These are phyloP conservation scores for Puffinus mauretanicus DNA, from an alignment of 2,113 vertebrate species.

Conservation along the genomic window DNA sequence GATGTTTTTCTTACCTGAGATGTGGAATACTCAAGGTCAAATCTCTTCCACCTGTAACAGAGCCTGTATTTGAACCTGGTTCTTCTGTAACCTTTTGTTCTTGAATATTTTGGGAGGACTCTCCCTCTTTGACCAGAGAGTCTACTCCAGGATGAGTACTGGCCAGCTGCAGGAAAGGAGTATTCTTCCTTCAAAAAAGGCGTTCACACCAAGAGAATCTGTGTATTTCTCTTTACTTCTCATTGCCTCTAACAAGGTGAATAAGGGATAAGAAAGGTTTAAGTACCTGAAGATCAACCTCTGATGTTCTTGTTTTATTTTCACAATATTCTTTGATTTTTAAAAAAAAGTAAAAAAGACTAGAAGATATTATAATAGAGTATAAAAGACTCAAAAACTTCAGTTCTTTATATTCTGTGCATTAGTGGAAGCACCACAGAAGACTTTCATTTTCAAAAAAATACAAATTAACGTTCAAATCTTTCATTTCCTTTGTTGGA, in stretches of 20 bases:
- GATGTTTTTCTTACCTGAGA: not conserved
- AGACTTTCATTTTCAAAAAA: not conserved
- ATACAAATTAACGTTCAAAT: not conserved
- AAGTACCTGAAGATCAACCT: not conserved
- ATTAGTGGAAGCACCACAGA: not conserved
- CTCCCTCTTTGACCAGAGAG: not conserved
- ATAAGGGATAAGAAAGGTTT: not conserved
- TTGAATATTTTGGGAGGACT: not conserved
- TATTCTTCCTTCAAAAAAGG: not conserved
- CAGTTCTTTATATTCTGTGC: not conserved
- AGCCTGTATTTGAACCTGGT: not conserved
- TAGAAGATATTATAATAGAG: too few relatives aligned
- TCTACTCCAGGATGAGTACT: not conserved
- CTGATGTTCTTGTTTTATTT: slow-evolving; percentile 32
- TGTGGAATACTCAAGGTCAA: not conserved
- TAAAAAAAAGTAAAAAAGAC: not conserved
- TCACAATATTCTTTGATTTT: not conserved
- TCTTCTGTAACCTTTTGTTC: not conserved
- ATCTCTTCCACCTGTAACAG: not conserved
- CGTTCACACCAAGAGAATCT: not conserved
- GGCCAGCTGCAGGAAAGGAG: not conserved
- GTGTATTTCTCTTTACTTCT: not conserved
- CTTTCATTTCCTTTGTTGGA: slow-evolving; percentile 23
- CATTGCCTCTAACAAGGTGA: not conserved
- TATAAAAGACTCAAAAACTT: not conserved